Conservation (phyloP, 2,888 invertebrate species). For the Drosophila austrosaltans region DNA sequence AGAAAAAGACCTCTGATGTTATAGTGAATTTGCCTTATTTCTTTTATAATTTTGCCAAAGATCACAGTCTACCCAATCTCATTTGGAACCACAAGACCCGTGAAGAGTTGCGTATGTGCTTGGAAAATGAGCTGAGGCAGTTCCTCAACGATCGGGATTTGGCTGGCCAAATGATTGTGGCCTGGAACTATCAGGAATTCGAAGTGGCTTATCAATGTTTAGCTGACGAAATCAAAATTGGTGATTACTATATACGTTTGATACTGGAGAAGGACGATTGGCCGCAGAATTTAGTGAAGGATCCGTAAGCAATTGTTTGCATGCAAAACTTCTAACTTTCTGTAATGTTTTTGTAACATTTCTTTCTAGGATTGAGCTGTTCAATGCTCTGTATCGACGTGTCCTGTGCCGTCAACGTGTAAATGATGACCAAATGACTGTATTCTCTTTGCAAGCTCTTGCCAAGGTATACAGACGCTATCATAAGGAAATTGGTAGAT, state of each 20-base stretch:
- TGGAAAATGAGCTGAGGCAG: slow-evolving; percentile 96
- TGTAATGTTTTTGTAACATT: not conserved
- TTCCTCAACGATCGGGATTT: slow-evolving; percentile 96
- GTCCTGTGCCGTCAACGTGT: slow-evolving; percentile 96
- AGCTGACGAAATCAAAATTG: slow-evolving; percentile 98
- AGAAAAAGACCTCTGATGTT: slow-evolving; percentile 81
- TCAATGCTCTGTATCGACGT: slow-evolving; percentile 98
- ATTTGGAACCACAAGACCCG: slow-evolving; percentile 99
- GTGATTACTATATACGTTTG: slow-evolving; percentile 98
- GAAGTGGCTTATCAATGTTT: slow-evolving; percentile 97
- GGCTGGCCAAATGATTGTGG: slow-evolving; percentile 90
- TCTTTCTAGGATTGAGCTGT: slow-evolving; percentile 93
- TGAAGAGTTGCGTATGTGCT: slow-evolving; percentile 95
- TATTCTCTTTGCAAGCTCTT: slow-evolving; percentile 98
- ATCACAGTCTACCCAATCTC: slow-evolving; percentile 97
- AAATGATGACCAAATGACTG: slow-evolving; percentile 92
- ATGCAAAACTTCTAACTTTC: too few species aligned
- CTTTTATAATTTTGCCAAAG: slow-evolving; percentile 96
- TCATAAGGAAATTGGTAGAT: slow-evolving; percentile 97
- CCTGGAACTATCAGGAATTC: slow-evolving; percentile 99
- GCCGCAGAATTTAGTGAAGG: slow-evolving; percentile 93
- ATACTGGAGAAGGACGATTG: slow-evolving; percentile 95
- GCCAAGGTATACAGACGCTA: slow-evolving; percentile 98
- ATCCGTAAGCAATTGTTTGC: slow-evolving; percentile 88
- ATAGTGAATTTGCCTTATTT: slow-evolving; percentile 88